Conservation (phyloP, 2,113 vertebrate species). For the Suncus etruscus region DNA sequence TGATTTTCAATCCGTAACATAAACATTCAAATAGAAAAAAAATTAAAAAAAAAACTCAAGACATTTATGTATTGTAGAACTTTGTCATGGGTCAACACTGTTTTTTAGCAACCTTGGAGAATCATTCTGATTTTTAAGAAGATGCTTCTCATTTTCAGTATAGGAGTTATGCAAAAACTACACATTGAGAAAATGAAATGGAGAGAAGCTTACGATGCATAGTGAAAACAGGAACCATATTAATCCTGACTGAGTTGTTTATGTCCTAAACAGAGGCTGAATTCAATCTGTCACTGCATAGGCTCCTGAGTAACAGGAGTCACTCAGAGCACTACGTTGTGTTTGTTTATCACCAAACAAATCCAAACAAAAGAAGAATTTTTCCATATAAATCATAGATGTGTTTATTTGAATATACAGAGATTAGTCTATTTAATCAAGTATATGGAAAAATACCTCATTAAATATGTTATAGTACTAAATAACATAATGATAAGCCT, state of each 20-base stretch:
- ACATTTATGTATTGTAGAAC: neutral
- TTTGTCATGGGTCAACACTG: neutral
- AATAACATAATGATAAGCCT: neutral
- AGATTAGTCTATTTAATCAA: constrained; percentile 16
- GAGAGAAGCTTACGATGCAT: neutral
- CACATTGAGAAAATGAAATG: neutral
- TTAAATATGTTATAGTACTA: neutral
- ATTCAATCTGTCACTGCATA: too few relatives aligned
- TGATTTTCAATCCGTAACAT: constrained; percentile 15
- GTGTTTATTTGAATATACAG: neutral
- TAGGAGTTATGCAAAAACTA: neutral
- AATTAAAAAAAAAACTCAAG: neutral
- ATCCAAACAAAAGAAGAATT: too few relatives aligned
- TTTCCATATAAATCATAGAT: constrained; percentile 36
- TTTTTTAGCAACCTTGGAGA: neutral
- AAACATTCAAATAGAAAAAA: neutral
- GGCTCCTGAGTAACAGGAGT: too few relatives aligned
- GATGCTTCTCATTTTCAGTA: neutral
- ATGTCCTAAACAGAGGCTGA: too few relatives aligned
- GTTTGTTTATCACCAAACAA: too few relatives aligned
- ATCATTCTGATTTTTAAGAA: neutral
- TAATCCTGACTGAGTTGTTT: too few relatives aligned
- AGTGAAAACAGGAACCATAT: too few relatives aligned
- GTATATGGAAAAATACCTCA: constrained; percentile 31
- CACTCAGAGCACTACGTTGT: too few relatives aligned